Evolutionary conservation across 2,113 vertebrate genomes (phyloP), one percentile per base, ranked within the genome.

Genomic region (Perca fluviatilis): DNA sequence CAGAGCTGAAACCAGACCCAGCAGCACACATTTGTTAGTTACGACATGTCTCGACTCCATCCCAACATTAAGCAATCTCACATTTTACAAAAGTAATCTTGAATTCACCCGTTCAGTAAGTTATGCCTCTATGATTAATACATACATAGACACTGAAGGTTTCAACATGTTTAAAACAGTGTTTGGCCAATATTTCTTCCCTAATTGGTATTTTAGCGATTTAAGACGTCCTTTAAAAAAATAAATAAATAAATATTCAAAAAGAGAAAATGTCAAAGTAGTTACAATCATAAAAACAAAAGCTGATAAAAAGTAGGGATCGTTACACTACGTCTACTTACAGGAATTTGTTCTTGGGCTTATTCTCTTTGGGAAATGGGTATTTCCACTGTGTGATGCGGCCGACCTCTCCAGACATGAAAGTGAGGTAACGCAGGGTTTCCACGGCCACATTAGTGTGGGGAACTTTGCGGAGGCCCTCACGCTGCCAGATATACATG

Each of bases 301-400:
- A 19, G 16, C 5, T 10, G 46, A 47, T 16, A 30, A 27, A 56
- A 60, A 54, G 25, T 0, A 18, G 0, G 16, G 33, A 6, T 13
- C 0, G 15, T 43, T 13, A 14, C 4, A 65, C 33, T 36, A 4
- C 5, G 18, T 47, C 21, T 40, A 53, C 94, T 97, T 93, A 99
- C 98, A 95, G 97, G 68, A 99, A 96, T 90, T 99, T 99, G 94
- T 97, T 97, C 91, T 99, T 98, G 74, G 97, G 96, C 80, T 98
- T 97, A 0, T 96, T 97, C 94, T 99, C 98, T 91, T 97, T 97
- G 10, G 97, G 98, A 85, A 99, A 99, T 0, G 98, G 98, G 33
- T 99, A 99, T 88, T 97, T 98, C 98, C 98, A 99, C 93, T 97
- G 98, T 11, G 98, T 99, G 90, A 99, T 99, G 87, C 97, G 98